Base-by-base conservation (phyloP, 1,140 invertebrate genomes). In the Ylistrum balloti region DNA sequence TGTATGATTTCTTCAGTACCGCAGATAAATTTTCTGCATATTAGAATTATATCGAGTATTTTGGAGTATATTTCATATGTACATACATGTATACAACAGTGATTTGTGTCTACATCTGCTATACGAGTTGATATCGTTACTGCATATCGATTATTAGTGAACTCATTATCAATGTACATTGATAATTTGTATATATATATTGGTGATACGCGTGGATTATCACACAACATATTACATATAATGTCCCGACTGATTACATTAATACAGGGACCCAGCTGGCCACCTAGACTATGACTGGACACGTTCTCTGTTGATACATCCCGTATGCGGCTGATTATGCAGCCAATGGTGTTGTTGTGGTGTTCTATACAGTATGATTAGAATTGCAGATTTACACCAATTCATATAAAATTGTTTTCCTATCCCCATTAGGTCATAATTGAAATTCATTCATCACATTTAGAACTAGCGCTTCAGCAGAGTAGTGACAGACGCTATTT, bases 401-500 rank as follows among this genome's bases (percentile, higher is more conserved):
- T 74, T 74, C 56, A 74, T 74, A 74, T 74, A n/a, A 74, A 28
- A 74, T 74, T 74, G 56, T 74, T 74, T 74, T 74, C 56, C 56
- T 74, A 74, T 74, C 56, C 56, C 56, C 56, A 74, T 74, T 74
- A 74, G 56, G 56, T 74, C 56, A 74, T 74, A 74, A 74, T 74
- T 74, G 56, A 74, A 74, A 74, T 74, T 74, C 56, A 74, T 74
- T 74, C 56, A n/a, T 74, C 56, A 74, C 56, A 74, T 74, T 56
- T 74, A 74, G 20, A 74, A 74, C 56, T 74, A n/a, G 56, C 56
- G 56, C 56, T 74, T 28, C 22, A 74, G 20, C 33, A 33, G 33
- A 56, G 45, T 90, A 89, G 85, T 86, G 88, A 86, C 88, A 89
- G 85, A 89, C 33, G 88, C 74, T 45, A 86, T 85, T 35, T 45